Percentiles rank a stretch among this genome's conserved stretches.
Evolutionary conservation across 2,113 vertebrate genomes (phyloP).

Genomic region (Xiphophorus maculatus): DNA sequence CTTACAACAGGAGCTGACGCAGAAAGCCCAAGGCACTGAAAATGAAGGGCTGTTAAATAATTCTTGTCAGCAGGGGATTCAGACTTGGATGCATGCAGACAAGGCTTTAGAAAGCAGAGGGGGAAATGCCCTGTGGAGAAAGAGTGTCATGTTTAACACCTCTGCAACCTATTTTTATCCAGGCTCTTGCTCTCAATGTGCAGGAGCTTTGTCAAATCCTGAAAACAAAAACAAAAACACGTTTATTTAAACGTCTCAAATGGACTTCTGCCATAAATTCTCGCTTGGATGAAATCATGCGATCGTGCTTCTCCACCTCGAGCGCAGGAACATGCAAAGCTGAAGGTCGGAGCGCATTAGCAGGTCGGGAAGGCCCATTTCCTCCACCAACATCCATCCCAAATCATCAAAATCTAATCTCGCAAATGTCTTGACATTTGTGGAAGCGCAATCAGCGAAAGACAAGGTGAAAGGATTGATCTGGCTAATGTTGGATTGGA

Average conservation of each 20-base stretch:
- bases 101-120: slow-evolving; percentile 41
- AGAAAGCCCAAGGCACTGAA: slow-evolving; percentile 62
- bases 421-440: slow-evolving; percentile 15
- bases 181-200: slow-evolving; percentile 33
- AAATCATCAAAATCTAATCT: slow-evolving; percentile 15
- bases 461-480: slow-evolving; percentile 11
- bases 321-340: neutral
- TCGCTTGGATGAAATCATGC: neutral
- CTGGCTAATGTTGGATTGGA: neutral
- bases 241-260: neutral
- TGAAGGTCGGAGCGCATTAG: neutral
- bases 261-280: neutral
- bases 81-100: slow-evolving; percentile 57
- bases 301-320: neutral
- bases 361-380: neutral
- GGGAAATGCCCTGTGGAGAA: slow-evolving; percentile 36
- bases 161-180: slow-evolving; percentile 50
- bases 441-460: neutral
- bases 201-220: slow-evolving; percentile 18
- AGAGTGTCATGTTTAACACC: slow-evolving; percentile 57
- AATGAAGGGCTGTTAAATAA: slow-evolving; percentile 67
- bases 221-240: neutral
- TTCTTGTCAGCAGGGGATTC: slow-evolving; percentile 57
- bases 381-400: neutral
- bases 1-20: slow-evolving; percentile 61